Evolutionary conservation across 2,797 vertebrate species (phyloP), one percentile per base, ranked within the genome.

Genomic region (Dallia pectoralis): DNA sequence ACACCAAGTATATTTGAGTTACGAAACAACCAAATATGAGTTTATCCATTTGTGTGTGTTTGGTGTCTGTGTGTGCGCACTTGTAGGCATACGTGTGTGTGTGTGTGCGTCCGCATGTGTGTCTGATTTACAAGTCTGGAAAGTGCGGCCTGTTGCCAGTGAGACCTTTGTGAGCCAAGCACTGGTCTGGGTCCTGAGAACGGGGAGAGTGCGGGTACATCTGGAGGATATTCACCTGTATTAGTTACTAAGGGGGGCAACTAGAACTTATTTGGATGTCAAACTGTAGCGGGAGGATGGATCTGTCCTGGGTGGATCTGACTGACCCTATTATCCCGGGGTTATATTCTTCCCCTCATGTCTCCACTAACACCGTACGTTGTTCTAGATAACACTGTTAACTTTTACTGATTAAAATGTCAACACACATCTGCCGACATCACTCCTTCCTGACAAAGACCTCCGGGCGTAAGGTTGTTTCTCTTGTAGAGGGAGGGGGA

Each of bases 301-400:
- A 68, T 1, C 36, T 40, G 33, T 44, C 51, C 36, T 40, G 51
- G 51, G 8, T 53, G 51, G 80, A 76, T 76, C 74, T 63, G 76
- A 78, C 80, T 74, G 76, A 78, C 70, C 77, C 75, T 33, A n/a
- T 12, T 4, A 4, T n/a, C n/a, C 56, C 49, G 75, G 79, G 82
- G 77, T 74, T 71, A 77, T 74, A 80, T 59, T 77, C 56, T 69
- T 73, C 74, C 75, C 72, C 66, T 29, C 19, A 32, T 65, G 75
- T 81, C 77, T 81, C 77, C 27, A 49, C 36, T 40, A 40, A 40
- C 36, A 40, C 36, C 36, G 61, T 53, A 53, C 1, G 15, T 4
- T 53, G n/a, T 14, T 53, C 49, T 11, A 4, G 36, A 40, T 40
- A 40, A 40, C 5, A 40, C 0, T 40, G 36, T 40, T 9, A 40